Base-by-base conservation (phyloP, 2,113 vertebrate species). In the Apus apus region DNA sequence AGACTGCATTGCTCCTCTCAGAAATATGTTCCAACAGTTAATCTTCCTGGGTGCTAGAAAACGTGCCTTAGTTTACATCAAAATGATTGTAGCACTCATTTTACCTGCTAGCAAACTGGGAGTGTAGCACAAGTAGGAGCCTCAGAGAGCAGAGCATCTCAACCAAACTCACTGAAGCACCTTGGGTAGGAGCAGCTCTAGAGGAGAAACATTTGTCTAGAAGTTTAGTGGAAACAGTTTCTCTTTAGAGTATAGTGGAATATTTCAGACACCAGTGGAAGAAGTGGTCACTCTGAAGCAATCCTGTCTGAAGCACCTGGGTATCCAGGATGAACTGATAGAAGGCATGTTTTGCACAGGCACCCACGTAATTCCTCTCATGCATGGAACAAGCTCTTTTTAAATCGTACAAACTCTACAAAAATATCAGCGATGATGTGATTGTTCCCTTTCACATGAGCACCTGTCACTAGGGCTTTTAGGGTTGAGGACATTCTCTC, bases 331-430 rank as follows among this genome's bases (percentile, higher is more conserved):
- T 23, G 65, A 79, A 30, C 17, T 0, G 1, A 16, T 13, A 43
- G 21, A 87, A 81, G 29, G 38, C 7, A 8, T 4, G 26, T 60
- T 87, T 90, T 72, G 34, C 56, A 72, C 29, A 56, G 32, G 25
- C 32, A 78, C 20, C 15, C 66, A 43, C 0, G 0, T 34, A 17
- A 74, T 43, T 85, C 29, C 16, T 46, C 61, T 70, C 27, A 14
- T 23, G n/a, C 32, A 30, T 4, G 38, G 50, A 66, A 85, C 5
- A 8, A 85, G 15, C 34, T n/a, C n/a, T 32, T 46, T 50, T 40
- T 6, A 38, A 71, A 93, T n/a, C 43, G n/a, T 8, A 78, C 7
- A 23, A 71, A 58, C 20, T 66, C 46, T 23, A 38, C 58, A 61
- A 26, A 84, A 87, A 4, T 10, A 70, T 5, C 50, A 40, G 60